Evolutionary conservation across 2,797 vertebrate genomes (phyloP).

Genomic region (Psittacula echo): DNA sequence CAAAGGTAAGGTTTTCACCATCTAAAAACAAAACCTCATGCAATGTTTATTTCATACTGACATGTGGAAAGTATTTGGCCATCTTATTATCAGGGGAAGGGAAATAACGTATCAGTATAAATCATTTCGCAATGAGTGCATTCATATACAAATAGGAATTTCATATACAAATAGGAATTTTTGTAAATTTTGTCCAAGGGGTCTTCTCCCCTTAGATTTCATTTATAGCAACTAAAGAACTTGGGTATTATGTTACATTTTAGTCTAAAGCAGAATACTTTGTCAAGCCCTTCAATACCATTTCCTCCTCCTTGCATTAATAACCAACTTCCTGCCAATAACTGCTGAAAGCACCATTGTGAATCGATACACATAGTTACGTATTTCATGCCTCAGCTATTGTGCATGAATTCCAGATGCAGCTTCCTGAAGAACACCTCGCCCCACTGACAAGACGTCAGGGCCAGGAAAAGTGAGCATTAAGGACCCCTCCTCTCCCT

Average conservation of each 20-base stretch:
- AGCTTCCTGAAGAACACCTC: conserved; percentile 30
- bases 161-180: background rate
- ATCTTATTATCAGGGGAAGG: background rate
- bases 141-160: background rate
- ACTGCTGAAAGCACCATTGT: conserved; percentile 37
- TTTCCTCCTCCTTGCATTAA: conserved; percentile 19
- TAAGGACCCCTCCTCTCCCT: background rate
- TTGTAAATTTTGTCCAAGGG: background rate
- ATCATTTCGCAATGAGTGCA: background rate
- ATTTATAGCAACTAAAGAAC: background rate
- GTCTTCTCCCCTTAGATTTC: background rate
- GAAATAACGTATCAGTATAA: background rate
- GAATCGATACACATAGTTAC: background rate
- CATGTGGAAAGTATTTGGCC: conserved; percentile 37
- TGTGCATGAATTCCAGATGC: conserved; percentile 32
- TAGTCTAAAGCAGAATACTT: background rate
- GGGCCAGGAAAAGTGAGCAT: background rate
- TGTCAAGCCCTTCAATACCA: background rate
- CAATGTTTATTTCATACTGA: background rate
- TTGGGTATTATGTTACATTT: background rate
- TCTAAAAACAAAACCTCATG: background rate
- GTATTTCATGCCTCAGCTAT: background rate
- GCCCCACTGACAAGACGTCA: background rate
- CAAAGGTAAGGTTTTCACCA: background rate
- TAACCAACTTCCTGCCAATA: conserved; percentile 1